These are phyloP conservation scores for Arctia plantaginis DNA, from an alignment of 2,888 invertebrate species.

Conservation along the genomic window DNA sequence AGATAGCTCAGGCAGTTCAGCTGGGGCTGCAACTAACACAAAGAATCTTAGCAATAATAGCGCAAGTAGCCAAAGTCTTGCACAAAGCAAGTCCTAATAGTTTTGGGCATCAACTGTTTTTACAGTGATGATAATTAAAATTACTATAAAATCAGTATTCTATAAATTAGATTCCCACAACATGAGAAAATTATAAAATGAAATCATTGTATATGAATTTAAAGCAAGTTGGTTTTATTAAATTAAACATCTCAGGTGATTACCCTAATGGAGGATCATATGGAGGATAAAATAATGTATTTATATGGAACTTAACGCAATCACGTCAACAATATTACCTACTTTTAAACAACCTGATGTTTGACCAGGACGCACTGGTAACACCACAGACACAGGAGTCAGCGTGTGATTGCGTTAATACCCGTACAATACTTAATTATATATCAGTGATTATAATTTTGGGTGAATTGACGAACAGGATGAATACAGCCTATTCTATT, in stretches of 20 bases:
- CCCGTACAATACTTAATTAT: no score
- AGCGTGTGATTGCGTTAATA: no score
- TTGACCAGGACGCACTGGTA: no score
- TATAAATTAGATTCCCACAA: background rate
- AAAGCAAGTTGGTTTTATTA: background rate
- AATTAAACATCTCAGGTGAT: background rate
- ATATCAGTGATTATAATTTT: background rate
- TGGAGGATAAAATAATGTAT: no score
- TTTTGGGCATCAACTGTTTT: background rate
- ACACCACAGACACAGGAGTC: no score
- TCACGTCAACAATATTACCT: no score
- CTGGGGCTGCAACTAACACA: background rate
- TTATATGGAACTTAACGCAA: no score
- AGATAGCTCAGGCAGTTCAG: slow-evolving; percentile 11
- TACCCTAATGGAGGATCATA: no score
- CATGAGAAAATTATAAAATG: background rate
- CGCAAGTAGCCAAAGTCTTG: background rate
- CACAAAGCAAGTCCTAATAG: background rate
- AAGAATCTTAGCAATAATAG: slow-evolving; percentile 18
- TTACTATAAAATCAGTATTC: background rate
- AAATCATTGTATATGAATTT: background rate
- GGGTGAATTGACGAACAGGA: background rate
- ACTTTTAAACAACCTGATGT: no score
- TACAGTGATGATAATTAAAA: background rate
- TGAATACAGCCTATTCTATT: background rate